These are phyloP conservation scores for Choloepus hoffmanni DNA, from an alignment of 2,113 vertebrate genomes.

Conservation along the genomic window DNA sequence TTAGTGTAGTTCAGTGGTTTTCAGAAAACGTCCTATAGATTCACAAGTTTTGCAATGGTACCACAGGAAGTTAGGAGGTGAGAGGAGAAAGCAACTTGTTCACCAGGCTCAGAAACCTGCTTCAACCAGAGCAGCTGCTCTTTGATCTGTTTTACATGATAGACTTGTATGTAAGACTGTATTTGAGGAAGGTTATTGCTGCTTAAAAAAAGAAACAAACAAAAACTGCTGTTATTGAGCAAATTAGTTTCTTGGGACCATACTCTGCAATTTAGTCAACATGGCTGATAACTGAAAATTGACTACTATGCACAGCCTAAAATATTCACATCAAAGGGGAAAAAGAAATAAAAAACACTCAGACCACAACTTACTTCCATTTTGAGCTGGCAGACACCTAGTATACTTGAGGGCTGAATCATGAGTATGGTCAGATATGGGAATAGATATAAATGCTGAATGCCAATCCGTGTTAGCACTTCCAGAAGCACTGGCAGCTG, in stretches of 20 bases:
- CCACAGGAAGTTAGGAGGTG: too few relatives aligned
- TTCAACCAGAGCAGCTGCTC: neutral
- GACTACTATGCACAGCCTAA: neutral
- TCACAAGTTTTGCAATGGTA: neutral
- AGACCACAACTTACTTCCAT: neutral
- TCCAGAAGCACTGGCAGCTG: neutral
- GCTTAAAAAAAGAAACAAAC: neutral
- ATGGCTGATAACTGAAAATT: neutral
- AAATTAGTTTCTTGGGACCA: constrained; percentile 36
- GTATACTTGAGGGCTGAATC: neutral
- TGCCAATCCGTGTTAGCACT: neutral
- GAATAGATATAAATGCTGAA: neutral
- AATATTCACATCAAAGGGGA: neutral
- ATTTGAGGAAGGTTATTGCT: neutral
- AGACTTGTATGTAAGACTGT: neutral
- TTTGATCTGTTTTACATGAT: neutral
- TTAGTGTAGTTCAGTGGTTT: neutral
- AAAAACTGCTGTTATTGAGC: neutral
- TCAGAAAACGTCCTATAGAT: neutral
- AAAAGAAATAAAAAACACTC: constrained; percentile 7
- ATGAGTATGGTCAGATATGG: neutral
- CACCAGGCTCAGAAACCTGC: neutral
- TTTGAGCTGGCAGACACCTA: neutral
- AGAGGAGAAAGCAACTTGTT: neutral
- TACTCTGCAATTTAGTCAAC: neutral